Base-by-base conservation (phyloP, 2,113 vertebrate genomes). In the Protobothrops mucrosquamatus region DNA sequence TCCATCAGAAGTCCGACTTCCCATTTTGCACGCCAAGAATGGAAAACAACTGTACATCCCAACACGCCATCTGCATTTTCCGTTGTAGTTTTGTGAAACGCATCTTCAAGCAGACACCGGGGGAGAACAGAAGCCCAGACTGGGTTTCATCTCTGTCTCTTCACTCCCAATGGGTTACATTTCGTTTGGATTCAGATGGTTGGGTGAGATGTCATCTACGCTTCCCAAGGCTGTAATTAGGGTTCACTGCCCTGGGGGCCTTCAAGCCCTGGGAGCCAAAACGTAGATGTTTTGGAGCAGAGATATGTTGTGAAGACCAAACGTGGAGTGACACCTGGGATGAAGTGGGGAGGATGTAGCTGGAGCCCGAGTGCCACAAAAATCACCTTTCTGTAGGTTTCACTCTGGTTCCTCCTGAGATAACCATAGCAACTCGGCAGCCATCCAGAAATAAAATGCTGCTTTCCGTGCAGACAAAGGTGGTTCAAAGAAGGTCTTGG, bases 371-470 rank as follows among this genome's bases (percentile, higher is more conserved):
- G 0, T n/a, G 87, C 55, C 94, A 93, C 94, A 93, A 93, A 9
- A 89, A 94, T 34, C 26, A 26, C 89, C 91, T 92, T 91, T 91
- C 94, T 89, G 90, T 4, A 90, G 88, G 14, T 94, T 96, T 96
- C 46, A 91, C 0, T 0, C 48, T 39, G 51, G 86, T 94, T 96
- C 96, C 96, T 93, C 93, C 93, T 43, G 88, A 88, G 95, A 89
- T 92, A 92, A 52, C 92, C 23, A 0, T 0, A 0, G 93, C 81
- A 94, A 95, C 94, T 92, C 89, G 94, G 56, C 61, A 87, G 93
- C 94, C 89, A 92, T 87, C 93, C 89, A 90, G 94, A 96, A 90
- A 87, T 96, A 96, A 96, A 94, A 92, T 94, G 94, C 92, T 91
- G 89, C 89, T n/a, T n/a, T n/a, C n/a, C n/a, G n/a, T n/a, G n/a